These are phyloP conservation scores for Ciconia nigra DNA, from an alignment of 2,797 vertebrate species.

Conservation along the genomic window DNA sequence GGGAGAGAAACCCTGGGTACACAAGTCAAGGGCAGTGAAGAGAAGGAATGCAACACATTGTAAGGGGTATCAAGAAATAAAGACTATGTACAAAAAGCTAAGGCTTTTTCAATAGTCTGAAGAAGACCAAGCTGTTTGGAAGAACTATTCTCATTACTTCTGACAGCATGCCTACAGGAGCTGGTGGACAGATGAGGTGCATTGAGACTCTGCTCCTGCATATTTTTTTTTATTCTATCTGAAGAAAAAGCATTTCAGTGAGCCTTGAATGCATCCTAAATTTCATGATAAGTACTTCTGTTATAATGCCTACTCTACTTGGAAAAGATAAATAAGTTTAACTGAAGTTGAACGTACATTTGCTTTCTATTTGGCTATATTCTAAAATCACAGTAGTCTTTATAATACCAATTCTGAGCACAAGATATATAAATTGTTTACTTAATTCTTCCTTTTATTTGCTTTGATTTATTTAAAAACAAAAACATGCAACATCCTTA, in stretches of 20 bases:
- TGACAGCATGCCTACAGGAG: background rate
- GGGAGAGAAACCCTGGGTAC: background rate
- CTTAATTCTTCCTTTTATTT: conserved; percentile 30
- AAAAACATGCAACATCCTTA: conserved; percentile 5
- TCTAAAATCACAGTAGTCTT: background rate
- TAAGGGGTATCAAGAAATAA: background rate
- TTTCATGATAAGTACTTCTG: background rate
- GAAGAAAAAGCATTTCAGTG: background rate
- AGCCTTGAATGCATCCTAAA: background rate
- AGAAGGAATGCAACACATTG: background rate
- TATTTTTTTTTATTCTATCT: background rate
- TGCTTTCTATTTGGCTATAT: background rate
- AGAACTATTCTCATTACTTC: background rate
- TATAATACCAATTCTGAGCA: background rate
- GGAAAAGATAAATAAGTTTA: background rate
- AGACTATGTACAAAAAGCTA: background rate
- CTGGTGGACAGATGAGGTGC: background rate
- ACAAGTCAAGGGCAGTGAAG: background rate
- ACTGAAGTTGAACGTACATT: background rate
- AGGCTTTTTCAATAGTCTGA: background rate
- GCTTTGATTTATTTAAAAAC: conserved; percentile 42
- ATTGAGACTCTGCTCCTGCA: background rate
- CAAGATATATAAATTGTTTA: background rate
- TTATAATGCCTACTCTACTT: background rate
- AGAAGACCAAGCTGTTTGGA: background rate